phyloP scores from a whole-genome alignment of 92 coral and sea anemone genomes.

The Phenganax stokvisi region DNA sequence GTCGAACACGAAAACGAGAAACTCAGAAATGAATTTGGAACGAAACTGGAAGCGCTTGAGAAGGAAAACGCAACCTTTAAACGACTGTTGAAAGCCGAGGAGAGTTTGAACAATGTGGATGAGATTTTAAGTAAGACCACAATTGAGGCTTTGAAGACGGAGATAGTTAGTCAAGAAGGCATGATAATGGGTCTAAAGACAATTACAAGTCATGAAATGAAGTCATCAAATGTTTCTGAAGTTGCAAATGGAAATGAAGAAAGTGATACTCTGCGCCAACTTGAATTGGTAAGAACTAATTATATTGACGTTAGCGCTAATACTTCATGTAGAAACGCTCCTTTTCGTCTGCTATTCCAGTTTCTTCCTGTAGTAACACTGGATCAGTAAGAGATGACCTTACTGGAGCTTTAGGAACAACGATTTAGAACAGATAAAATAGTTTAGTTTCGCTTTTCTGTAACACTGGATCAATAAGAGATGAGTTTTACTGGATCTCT shows the following conservation, averaged over 20 bases:
- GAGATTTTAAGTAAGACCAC: slow-evolving; percentile 19
- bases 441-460: no score
- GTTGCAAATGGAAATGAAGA: not conserved
- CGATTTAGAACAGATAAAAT: no score
- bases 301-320: no score
- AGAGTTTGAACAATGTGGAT: slow-evolving; percentile 15
- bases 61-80: slow-evolving; percentile 47
- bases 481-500: no score
- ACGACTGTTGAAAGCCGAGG: slow-evolving; percentile 28
- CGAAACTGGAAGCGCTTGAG: slow-evolving; percentile 48
- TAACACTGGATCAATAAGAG: no score
- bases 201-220: slow-evolving; percentile 18
- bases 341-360: no score
- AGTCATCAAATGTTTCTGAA: slow-evolving; percentile 10
- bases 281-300: not conserved
- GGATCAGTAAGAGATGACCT: no score
- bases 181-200: not conserved
- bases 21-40: slow-evolving; percentile 48
- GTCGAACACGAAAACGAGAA: slow-evolving; percentile 13
- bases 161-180: slow-evolving; percentile 10
- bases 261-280: not conserved
- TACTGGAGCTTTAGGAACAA: no score
- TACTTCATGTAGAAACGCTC: no score
- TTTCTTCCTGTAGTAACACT: no score
- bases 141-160: slow-evolving; percentile 28